Conservation (phyloP, 2,797 vertebrate genomes). For the Bovichtus variegatus region DNA sequence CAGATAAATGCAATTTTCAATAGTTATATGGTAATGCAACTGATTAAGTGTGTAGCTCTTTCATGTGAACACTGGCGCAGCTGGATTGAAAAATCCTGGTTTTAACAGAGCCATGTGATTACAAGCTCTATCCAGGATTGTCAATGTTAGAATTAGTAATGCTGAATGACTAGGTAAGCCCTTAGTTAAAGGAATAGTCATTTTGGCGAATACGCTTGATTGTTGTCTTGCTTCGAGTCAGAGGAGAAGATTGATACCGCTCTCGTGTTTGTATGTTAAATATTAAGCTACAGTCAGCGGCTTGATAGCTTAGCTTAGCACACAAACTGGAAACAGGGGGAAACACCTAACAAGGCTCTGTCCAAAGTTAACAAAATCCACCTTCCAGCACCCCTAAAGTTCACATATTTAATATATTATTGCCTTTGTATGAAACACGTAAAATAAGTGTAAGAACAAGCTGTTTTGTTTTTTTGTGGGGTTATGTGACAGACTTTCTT, state of each 20-base stretch:
- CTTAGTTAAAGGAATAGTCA: neutral
- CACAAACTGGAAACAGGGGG: neutral
- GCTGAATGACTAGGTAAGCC: neutral
- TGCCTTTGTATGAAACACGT: too few species aligned
- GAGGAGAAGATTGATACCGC: neutral
- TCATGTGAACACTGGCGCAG: constrained; percentile 19
- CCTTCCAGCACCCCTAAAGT: neutral
- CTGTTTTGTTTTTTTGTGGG: too few species aligned
- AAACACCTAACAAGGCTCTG: too few species aligned
- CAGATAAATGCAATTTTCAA: neutral
- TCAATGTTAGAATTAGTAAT: constrained; percentile 8
- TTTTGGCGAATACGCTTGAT: neutral
- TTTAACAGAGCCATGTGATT: constrained; percentile 23
- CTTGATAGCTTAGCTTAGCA: neutral
- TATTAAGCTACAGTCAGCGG: neutral
- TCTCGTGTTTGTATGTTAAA: neutral
- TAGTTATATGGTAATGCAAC: neutral
- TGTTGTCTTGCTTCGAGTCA: neutral
- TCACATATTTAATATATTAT: neutral
- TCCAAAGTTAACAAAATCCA: neutral
- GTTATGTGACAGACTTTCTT: neutral
- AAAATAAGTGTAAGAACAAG: too few species aligned
- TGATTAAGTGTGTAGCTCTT: constrained; percentile 23
- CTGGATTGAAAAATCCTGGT: neutral
- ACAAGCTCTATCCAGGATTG: constrained; percentile 10